Percentiles rank a stretch among this genome's conserved stretches.
Evolutionary conservation across 2,797 vertebrate species (phyloP).

Genomic region (Sphenopsis melanotis): DNA sequence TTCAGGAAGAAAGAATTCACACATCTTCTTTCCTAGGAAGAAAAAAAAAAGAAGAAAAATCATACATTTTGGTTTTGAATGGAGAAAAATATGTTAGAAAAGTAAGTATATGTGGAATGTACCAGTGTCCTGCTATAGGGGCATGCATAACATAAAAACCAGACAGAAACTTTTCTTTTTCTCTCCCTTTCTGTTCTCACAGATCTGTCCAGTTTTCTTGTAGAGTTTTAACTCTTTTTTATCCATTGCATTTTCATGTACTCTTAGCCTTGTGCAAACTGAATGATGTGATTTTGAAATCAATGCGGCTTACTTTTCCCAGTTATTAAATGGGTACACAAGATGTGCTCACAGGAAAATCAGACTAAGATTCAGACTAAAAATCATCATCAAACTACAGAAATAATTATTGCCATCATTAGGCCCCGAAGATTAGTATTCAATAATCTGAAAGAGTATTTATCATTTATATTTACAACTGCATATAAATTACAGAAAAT

Average conservation of each 20-base stretch:
- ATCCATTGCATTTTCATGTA: not conserved
- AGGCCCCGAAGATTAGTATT: not conserved
- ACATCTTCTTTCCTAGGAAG: slow-evolving; percentile 2
- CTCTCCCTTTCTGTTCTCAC: not conserved
- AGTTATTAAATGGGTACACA: not conserved
- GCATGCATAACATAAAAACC: not conserved
- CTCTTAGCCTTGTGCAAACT: not conserved
- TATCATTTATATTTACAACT: not conserved
- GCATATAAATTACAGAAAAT: not conserved
- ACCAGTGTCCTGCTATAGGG: not conserved
- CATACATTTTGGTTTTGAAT: not conserved
- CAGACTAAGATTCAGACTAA: not conserved
- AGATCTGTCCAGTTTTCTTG: not conserved
- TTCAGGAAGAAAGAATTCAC: not conserved
- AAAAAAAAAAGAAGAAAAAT: not conserved
- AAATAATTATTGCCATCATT: not conserved
- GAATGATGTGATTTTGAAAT: not conserved
- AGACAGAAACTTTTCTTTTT: not conserved
- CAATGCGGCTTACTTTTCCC: not conserved
- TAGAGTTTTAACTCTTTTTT: not conserved
- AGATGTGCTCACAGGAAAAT: not conserved
- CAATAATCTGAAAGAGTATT: not conserved
- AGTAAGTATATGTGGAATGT: not conserved
- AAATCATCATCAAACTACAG: not conserved
- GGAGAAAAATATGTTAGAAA: not conserved